Evolutionary conservation across 1,140 invertebrate genomes (phyloP).

Genomic region (Sogatella furcifera): DNA sequence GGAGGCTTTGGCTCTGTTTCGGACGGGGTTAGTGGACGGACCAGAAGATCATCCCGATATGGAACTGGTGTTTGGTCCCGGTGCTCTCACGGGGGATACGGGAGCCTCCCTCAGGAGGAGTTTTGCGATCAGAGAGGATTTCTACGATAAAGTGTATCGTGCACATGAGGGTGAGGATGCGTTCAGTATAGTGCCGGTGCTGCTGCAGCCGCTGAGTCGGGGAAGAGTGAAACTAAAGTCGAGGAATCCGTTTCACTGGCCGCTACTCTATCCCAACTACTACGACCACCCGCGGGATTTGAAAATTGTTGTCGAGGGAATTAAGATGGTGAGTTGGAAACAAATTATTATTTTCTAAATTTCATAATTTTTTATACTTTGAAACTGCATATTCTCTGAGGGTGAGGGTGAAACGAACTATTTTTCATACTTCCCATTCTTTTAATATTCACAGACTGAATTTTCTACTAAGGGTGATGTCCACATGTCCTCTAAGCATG

Average conservation of each 20-base stretch:
- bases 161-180: constrained; percentile 28
- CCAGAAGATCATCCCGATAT: constrained; percentile 47
- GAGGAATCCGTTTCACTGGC: constrained; percentile 45
- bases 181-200: constrained; percentile 36
- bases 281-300: constrained; percentile 27
- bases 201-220: constrained; percentile 38
- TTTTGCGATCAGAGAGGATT: constrained; percentile 25
- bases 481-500: too few relatives aligned
- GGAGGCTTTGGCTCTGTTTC: constrained; percentile 33
- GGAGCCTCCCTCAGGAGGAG: constrained; percentile 48
- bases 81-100: constrained; percentile 58
- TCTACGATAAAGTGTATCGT: constrained; percentile 21
- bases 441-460: too few relatives aligned
- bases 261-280: constrained; percentile 49
- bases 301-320: constrained; percentile 37
- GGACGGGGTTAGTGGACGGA: constrained; percentile 37
- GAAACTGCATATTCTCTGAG: too few relatives aligned
- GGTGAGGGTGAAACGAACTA: too few relatives aligned
- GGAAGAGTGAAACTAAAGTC: constrained; percentile 38
- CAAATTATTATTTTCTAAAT: neutral
- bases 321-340: constrained; percentile 35
- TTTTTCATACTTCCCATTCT: too few relatives aligned
- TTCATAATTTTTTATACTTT: too few relatives aligned
- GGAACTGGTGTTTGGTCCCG: constrained; percentile 64
- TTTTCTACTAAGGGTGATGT: too few relatives aligned